Percentiles rank a stretch among this genome's conserved stretches.
phyloP scores from a whole-genome alignment of 1,140 invertebrate genomes.

The Drosophila kohkoa region DNA sequence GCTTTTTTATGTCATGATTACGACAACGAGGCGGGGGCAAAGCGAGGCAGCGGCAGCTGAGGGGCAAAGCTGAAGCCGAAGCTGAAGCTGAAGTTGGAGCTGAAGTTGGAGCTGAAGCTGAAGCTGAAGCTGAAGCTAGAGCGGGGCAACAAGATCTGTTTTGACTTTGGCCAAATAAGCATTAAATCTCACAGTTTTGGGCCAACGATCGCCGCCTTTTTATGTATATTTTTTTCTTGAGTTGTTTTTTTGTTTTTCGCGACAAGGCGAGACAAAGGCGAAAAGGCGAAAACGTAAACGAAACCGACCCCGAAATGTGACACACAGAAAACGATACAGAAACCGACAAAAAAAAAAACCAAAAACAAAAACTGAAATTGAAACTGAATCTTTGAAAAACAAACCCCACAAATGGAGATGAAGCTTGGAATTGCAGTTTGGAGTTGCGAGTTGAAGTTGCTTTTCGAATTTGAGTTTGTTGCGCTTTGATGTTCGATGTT shows the following conservation, averaged over 20 bases:
- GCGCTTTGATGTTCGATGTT: slow-evolving; percentile 65
- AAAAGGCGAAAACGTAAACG: slow-evolving; percentile 20
- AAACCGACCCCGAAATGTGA: slow-evolving; percentile 12
- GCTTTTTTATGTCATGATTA: slow-evolving; percentile 83
- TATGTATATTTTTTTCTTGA: no score
- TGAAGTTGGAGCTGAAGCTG: no score
- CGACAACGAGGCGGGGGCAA: slow-evolving; percentile 7
- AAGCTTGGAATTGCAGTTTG: not conserved
- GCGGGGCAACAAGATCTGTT: slow-evolving; percentile 71
- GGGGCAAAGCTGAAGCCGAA: slow-evolving; percentile 14
- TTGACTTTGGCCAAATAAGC: slow-evolving; percentile 81
- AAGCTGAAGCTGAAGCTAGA: no score
- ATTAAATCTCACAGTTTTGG: slow-evolving; percentile 77
- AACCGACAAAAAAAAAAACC: not conserved
- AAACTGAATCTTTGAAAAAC: slow-evolving; percentile 6
- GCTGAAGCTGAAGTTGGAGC: no score
- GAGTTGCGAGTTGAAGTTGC: not conserved
- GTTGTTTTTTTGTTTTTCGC: not conserved
- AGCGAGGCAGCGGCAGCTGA: not conserved
- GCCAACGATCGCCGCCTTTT: slow-evolving; percentile 18
- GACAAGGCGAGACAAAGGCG: slow-evolving; percentile 8
- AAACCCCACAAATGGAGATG: slow-evolving; percentile 9
- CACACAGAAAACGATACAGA: not conserved
- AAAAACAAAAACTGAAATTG: not conserved
- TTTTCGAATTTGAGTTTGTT: slow-evolving; percentile 41